phyloP scores from a whole-genome alignment of 2,888 invertebrate genomes.

The Agelastica alni region DNA sequence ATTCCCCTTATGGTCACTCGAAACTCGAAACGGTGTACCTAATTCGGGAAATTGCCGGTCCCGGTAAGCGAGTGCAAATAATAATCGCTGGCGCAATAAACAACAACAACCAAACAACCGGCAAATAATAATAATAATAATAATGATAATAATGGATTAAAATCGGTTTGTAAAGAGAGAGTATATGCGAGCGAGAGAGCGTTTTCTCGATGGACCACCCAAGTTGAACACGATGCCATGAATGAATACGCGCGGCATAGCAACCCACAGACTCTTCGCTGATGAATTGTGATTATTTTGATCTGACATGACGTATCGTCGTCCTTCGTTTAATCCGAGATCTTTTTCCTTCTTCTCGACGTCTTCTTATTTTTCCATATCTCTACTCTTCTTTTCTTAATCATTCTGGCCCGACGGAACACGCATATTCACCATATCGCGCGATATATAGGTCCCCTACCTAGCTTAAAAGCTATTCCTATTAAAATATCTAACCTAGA shows the following conservation, averaged over 20 bases:
- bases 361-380: no score
- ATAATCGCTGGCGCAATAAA: conserved; percentile 34
- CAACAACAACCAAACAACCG: conserved; percentile 35
- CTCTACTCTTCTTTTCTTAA: conserved; percentile 22
- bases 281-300: conserved; percentile 53
- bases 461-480: no score
- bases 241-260: conserved; percentile 50
- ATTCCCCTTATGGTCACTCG: conserved; percentile 13
- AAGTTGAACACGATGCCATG: conserved; percentile 42
- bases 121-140: no score
- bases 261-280: conserved; percentile 47
- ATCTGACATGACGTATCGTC: conserved; percentile 52
- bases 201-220: conserved; percentile 30
- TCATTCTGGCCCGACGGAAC: conserved; percentile 15
- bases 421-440: conserved; percentile 11
- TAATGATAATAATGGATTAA: no score
- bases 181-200: conserved; percentile 37
- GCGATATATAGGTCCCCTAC: no score
- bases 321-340: conserved; percentile 40
- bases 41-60: conserved; percentile 11
- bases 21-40: no score
- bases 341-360: no score
- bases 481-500: no score
- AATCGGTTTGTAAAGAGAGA: conserved; percentile 36
- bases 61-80: conserved; percentile 31